Conservation (phyloP, 2,113 vertebrate genomes). For the Forbesichthys agassizii region DNA sequence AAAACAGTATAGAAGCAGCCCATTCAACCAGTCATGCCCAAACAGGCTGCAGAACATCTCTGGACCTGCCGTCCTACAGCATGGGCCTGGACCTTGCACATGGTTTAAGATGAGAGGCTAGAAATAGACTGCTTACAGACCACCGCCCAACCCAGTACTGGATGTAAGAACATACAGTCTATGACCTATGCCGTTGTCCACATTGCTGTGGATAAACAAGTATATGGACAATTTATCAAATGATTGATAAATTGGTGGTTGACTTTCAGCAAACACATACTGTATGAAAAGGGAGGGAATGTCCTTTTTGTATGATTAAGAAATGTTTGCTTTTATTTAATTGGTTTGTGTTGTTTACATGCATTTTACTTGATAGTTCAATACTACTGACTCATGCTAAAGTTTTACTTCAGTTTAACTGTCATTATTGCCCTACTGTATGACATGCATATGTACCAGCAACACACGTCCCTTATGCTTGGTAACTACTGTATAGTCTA, state of each 20-base stretch:
- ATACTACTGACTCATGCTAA: conserved; percentile 71
- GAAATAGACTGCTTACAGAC: neutral
- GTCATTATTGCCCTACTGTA: conserved; percentile 47
- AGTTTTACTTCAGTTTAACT: conserved; percentile 55
- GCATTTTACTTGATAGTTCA: conserved; percentile 67
- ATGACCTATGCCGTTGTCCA: conserved; percentile 14
- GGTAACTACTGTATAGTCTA: conserved; percentile 28
- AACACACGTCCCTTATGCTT: conserved; percentile 31
- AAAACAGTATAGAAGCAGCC: conserved; percentile 36
- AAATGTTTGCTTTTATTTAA: conserved; percentile 69
- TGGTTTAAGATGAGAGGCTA: neutral
- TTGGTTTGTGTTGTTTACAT: conserved; percentile 60
- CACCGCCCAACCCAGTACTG: neutral
- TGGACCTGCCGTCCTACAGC: neutral
- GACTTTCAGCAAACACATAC: conserved; percentile 33
- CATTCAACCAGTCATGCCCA: conserved; percentile 22
- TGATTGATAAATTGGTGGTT: conserved; percentile 27
- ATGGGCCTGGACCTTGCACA: conserved; percentile 36
- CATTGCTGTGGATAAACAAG: neutral
- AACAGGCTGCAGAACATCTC: neutral
- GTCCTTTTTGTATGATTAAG: conserved; percentile 66
- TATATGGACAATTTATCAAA: conserved; percentile 26
- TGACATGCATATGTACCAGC: conserved; percentile 31
- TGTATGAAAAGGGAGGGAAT: conserved; percentile 54
- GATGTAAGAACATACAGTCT: conserved; percentile 11